Conservation (phyloP, 2,797 vertebrate genomes). For the Anabas testudineus region DNA sequence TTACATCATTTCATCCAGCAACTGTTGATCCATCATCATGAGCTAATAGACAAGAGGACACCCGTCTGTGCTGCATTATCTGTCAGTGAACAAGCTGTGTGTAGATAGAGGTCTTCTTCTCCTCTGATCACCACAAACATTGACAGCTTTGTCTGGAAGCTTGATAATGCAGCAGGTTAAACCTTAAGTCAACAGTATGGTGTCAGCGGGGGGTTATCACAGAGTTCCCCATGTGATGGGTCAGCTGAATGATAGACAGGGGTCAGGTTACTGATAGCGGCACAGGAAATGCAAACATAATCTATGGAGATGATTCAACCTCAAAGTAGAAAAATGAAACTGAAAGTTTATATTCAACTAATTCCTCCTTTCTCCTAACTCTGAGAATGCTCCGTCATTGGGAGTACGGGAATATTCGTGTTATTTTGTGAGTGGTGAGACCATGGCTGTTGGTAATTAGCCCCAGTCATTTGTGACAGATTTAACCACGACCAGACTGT, state of each 20-base stretch:
- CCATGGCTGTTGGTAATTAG: constrained; percentile 70
- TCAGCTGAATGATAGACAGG: constrained; percentile 45
- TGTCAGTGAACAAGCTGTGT: constrained; percentile 15
- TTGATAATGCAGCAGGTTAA: constrained; percentile 48
- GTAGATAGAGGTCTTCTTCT: constrained; percentile 14
- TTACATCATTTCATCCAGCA: not conserved
- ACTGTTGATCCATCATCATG: constrained; percentile 30
- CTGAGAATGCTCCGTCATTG: constrained; percentile 26
- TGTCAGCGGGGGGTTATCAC: constrained; percentile 74
- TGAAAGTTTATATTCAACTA: constrained; percentile 8
- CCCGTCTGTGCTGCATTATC: not conserved
- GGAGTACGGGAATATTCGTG: constrained; percentile 46
- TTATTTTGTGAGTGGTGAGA: constrained; percentile 59
- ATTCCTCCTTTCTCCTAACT: not conserved
- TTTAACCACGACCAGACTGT: constrained; percentile 67
- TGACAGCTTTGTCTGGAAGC: constrained; percentile 38
- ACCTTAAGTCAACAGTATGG: constrained; percentile 69
- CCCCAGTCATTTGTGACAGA: constrained; percentile 61
- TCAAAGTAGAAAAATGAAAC: not conserved
- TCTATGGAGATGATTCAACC: not conserved
- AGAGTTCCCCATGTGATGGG: constrained; percentile 27
- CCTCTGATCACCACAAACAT: constrained; percentile 27
- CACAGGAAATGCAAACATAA: constrained; percentile 53
- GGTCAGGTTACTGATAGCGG: constrained; percentile 57
- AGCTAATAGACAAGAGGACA: constrained; percentile 9